Percentiles rank a stretch among this genome's conserved stretches.
Evolutionary conservation across 2,888 invertebrate genomes (phyloP).

Genomic region (Acanthoscelides obtectus): DNA sequence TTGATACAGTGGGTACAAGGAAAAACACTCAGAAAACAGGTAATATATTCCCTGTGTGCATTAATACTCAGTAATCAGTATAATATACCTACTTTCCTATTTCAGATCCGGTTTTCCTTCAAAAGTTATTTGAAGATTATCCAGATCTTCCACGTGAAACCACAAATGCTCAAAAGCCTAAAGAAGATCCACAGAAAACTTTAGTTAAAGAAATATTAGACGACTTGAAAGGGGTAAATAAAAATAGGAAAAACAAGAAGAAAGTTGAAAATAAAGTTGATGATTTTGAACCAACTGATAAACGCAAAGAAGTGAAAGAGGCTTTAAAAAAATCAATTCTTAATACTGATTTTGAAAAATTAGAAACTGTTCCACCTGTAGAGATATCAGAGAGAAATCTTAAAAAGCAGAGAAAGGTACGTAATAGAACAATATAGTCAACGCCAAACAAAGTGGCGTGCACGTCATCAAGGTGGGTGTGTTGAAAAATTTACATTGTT

Average conservation of each 20-base stretch:
- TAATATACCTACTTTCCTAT: background rate
- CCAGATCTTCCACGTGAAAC: background rate
- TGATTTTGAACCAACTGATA: conserved; percentile 32
- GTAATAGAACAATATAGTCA: background rate
- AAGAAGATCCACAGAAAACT: background rate
- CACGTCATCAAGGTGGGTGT: too few relatives aligned
- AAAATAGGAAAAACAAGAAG: too few relatives aligned
- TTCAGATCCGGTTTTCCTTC: conserved; percentile 1
- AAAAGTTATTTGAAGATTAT: conserved; percentile 25
- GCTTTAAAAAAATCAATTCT: conserved; percentile 60
- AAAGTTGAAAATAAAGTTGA: conserved; percentile 42
- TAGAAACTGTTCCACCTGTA: conserved; percentile 57
- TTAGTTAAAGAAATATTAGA: background rate
- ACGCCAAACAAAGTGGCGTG: too few relatives aligned
- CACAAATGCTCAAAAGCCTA: background rate
- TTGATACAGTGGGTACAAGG: conserved; percentile 51
- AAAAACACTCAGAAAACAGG: conserved; percentile 2
- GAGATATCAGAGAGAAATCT: conserved; percentile 55
- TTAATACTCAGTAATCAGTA: background rate
- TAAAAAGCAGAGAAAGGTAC: conserved; percentile 55
- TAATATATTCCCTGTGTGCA: background rate
- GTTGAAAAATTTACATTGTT: too few relatives aligned
- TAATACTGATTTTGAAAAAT: conserved; percentile 62
- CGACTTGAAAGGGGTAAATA: conserved; percentile 7
- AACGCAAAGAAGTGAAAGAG: conserved; percentile 50